Conservation (phyloP, 1,140 invertebrate species). For the Drosophila micromelanica region DNA sequence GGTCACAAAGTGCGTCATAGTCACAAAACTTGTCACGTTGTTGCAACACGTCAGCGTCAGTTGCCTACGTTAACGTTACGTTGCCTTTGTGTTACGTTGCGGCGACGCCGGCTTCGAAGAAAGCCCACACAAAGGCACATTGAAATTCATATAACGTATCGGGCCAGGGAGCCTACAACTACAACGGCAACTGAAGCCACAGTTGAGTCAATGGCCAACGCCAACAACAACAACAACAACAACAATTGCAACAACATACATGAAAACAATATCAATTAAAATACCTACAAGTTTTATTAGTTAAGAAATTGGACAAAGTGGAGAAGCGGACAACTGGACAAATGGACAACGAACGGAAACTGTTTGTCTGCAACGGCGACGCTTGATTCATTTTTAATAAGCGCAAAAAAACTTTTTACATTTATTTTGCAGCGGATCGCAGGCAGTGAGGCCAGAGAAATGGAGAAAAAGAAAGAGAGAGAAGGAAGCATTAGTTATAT, state of each 20-base stretch:
- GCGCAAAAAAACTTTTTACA: constrained; percentile 15
- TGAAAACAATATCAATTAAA: constrained; percentile 78
- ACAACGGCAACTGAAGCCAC: constrained; percentile 7
- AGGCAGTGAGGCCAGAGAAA: not conserved
- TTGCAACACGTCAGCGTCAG: constrained; percentile 40
- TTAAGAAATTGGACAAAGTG: constrained; percentile 18
- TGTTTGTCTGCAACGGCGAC: constrained; percentile 30
- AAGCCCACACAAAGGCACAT: constrained; percentile 65
- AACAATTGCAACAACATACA: constrained; percentile 29
- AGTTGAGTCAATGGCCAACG: constrained; percentile 10
- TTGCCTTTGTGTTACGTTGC: constrained; percentile 13
- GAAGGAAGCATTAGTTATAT: too few relatives aligned
- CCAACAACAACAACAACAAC: constrained; percentile 14
- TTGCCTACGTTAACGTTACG: constrained; percentile 23
- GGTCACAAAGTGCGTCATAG: constrained; percentile 52
- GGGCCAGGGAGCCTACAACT: constrained; percentile 25
- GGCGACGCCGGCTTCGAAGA: constrained; percentile 36
- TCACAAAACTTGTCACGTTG: constrained; percentile 49
- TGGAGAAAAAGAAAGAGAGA: too few relatives aligned
- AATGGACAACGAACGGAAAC: constrained; percentile 34
- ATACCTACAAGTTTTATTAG: constrained; percentile 62
- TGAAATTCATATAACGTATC: constrained; percentile 73
- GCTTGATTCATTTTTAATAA: constrained; percentile 47
- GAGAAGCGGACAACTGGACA: constrained; percentile 19
- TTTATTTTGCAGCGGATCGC: not conserved